phyloP scores from a whole-genome alignment of 2,888 invertebrate species.

The Argyra leucocephala region DNA sequence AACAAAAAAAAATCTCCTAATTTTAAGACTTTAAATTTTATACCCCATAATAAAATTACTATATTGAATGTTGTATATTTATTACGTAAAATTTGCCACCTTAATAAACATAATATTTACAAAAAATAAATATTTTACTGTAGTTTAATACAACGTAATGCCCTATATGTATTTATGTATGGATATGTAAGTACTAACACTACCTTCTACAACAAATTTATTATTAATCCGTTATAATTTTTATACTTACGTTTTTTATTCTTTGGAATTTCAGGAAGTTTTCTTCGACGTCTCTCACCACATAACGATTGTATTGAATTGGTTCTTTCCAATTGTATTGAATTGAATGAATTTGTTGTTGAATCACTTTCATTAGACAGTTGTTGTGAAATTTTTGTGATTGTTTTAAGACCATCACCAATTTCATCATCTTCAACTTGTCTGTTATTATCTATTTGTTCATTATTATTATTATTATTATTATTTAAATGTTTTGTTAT shows the following conservation, averaged over 20 bases:
- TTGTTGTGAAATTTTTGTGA: conserved; percentile 34
- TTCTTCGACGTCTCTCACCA: conserved; percentile 62
- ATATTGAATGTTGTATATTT: no score
- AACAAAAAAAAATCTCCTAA: no score
- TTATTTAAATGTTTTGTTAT: conserved; percentile 17
- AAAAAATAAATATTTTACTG: no score
- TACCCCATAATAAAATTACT: no score
- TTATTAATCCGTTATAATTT: no score
- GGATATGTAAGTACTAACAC: no score
- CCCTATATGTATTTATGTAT: no score
- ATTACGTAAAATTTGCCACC: no score
- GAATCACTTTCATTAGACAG: conserved; percentile 42
- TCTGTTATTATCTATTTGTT: conserved; percentile 24
- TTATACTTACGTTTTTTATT: conserved; percentile 67
- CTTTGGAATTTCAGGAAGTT: conserved; percentile 82
- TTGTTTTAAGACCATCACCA: conserved; percentile 42
- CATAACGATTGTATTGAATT: conserved; percentile 21
- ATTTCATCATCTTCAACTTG: conserved; percentile 44
- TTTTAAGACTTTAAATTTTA: no score
- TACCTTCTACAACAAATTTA: no score
- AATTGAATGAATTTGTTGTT: conserved; percentile 25
- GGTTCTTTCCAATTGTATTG: conserved; percentile 22
- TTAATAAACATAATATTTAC: no score
- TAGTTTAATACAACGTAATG: no score
- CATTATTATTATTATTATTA: conserved; percentile 17